Conservation (phyloP, 2,888 invertebrate genomes). For the Aphidoletes aphidimyza region DNA sequence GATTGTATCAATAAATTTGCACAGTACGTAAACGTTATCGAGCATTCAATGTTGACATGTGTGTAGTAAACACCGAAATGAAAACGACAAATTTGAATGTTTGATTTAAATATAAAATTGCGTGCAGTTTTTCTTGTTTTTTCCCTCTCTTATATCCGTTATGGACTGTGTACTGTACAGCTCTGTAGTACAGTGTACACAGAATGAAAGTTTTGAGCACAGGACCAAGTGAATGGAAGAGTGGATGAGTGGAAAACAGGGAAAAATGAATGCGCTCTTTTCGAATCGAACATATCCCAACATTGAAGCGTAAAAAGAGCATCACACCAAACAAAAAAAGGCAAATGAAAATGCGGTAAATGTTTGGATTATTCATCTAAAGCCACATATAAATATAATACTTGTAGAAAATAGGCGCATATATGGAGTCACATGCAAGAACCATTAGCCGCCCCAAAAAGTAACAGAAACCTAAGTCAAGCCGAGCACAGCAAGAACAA, state of each 20-base stretch:
- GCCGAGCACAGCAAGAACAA: constrained; percentile 43
- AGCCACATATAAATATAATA: constrained; percentile 53
- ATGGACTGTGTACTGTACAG: no score
- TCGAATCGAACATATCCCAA: not conserved
- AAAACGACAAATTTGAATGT: constrained; percentile 51
- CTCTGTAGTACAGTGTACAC: no score
- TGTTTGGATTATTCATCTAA: constrained; percentile 53
- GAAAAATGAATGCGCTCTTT: not conserved
- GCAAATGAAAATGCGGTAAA: constrained; percentile 50
- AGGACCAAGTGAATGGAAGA: no score
- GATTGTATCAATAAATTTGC: constrained; percentile 53
- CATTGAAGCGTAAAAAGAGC: constrained; percentile 28
- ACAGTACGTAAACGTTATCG: constrained; percentile 31
- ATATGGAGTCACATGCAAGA: not conserved
- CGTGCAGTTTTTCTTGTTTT: constrained; percentile 50
- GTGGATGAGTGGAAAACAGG: not conserved
- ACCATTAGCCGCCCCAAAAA: constrained; percentile 33
- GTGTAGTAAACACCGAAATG: not conserved
- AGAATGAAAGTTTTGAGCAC: no score
- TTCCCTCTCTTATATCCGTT: not conserved
- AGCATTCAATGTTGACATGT: constrained; percentile 34
- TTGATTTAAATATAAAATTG: constrained; percentile 53
- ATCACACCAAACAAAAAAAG: constrained; percentile 40
- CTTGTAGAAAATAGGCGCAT: constrained; percentile 27
- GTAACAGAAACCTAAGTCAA: constrained; percentile 13